Conservation (phyloP, 2,888 invertebrate species). For the Scaeva pyrastri region DNA sequence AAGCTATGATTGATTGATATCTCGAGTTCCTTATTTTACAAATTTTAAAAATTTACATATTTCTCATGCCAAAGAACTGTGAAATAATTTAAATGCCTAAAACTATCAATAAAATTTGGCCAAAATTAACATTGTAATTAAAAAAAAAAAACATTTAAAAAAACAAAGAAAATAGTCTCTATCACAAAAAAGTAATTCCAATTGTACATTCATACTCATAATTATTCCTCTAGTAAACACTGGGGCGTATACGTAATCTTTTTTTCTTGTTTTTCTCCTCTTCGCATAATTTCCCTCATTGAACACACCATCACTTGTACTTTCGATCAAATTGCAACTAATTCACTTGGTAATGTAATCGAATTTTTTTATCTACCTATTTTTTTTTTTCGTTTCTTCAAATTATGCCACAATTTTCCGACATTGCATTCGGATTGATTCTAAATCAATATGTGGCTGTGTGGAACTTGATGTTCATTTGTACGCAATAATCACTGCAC, state of each 20-base stretch:
- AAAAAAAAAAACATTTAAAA: too few species aligned
- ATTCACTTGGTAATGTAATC: constrained; percentile 47
- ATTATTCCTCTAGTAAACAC: background rate
- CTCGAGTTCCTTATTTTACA: too few species aligned
- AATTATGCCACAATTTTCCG: constrained; percentile 61
- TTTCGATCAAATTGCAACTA: constrained; percentile 26
- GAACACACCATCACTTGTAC: background rate
- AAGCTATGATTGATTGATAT: too few species aligned
- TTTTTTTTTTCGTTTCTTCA: too few species aligned
- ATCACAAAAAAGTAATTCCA: background rate
- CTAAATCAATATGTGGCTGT: constrained; percentile 54
- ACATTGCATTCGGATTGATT: constrained; percentile 60
- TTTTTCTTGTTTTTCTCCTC: constrained; percentile 4
- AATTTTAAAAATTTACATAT: too few species aligned
- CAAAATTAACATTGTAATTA: too few species aligned
- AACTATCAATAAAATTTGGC: too few species aligned
- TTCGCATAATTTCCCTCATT: background rate
- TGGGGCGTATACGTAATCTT: constrained; percentile 61
- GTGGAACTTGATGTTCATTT: constrained; percentile 21
- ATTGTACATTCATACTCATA: background rate
- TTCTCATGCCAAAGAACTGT: too few species aligned
- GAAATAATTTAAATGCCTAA: too few species aligned
- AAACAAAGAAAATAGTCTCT: too few species aligned
- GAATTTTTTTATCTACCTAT: too few species aligned
- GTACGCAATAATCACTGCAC: constrained; percentile 35